Evolutionary conservation across 2,113 vertebrate species (phyloP).

Genomic region (Glaucidium brasilianum): DNA sequence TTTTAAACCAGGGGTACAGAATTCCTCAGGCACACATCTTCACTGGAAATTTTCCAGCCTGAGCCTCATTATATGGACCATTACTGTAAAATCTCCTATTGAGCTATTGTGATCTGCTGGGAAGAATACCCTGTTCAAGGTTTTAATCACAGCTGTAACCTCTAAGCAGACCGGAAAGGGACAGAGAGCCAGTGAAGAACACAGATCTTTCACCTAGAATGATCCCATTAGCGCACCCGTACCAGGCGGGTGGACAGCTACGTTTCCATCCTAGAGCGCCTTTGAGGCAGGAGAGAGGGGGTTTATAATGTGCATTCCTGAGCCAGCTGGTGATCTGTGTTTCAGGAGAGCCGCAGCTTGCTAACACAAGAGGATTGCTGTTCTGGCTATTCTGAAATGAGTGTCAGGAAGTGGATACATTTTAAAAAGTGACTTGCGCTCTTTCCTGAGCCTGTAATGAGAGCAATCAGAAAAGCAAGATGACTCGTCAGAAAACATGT

Average conservation of each 20-base stretch:
- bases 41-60: not conserved
- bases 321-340: not conserved
- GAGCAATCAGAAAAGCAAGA: constrained; percentile 1
- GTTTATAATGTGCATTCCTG: rapidly evolving
- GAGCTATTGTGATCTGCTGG: not conserved
- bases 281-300: not conserved
- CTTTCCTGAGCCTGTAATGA: not conserved
- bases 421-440: not conserved
- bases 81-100: not conserved
- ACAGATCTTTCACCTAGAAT: not conserved
- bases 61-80: not conserved
- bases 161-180: not conserved
- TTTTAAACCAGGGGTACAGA: not conserved
- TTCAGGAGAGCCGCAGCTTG: not conserved
- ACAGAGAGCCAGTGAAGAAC: not conserved
- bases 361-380: not conserved
- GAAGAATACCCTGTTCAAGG: not conserved
- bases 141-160: not conserved
- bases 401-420: not conserved
- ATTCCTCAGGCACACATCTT: not conserved
- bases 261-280: rapidly evolving
- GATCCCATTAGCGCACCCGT: not conserved
- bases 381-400: not conserved
- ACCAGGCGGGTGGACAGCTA: not conserved
- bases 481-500: not conserved